These are phyloP conservation scores for Amblyraja radiata DNA, from an alignment of 2,797 vertebrate genomes.

Conservation along the genomic window DNA sequence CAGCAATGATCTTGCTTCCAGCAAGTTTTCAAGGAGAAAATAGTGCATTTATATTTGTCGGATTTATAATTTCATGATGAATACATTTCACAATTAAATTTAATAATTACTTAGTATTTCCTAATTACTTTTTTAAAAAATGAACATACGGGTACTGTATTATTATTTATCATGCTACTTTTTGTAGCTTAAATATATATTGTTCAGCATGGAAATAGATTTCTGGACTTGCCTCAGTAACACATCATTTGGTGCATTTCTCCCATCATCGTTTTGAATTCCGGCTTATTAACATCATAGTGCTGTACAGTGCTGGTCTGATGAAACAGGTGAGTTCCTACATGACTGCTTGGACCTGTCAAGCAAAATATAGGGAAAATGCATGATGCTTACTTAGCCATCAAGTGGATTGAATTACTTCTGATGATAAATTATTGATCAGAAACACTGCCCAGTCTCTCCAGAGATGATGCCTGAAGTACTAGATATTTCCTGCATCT, in stretches of 20 bases:
- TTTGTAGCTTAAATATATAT: neutral
- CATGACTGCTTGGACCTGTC: too few species aligned
- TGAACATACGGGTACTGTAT: neutral
- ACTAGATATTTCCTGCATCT: too few species aligned
- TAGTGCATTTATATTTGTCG: constrained; percentile 47
- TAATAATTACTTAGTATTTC: neutral
- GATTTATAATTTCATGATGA: neutral
- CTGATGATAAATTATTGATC: too few species aligned
- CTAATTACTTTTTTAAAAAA: neutral
- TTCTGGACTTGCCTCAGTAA: too few species aligned
- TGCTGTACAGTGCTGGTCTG: too few species aligned
- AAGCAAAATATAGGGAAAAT: too few species aligned
- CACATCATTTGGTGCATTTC: neutral
- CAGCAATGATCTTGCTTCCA: constrained; percentile 57
- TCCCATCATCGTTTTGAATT: neutral
- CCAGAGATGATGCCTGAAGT: too few species aligned
- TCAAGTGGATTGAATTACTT: too few species aligned
- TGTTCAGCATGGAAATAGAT: neutral
- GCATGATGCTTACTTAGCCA: too few species aligned
- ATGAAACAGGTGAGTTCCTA: too few species aligned
- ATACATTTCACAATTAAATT: neutral
- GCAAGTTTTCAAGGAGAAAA: constrained; percentile 59
- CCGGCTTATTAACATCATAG: neutral
- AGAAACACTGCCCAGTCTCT: too few species aligned
- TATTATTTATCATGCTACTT: neutral